Evolutionary conservation across 1,140 invertebrate species (phyloP).

Genomic region (Danaus melanippus): DNA sequence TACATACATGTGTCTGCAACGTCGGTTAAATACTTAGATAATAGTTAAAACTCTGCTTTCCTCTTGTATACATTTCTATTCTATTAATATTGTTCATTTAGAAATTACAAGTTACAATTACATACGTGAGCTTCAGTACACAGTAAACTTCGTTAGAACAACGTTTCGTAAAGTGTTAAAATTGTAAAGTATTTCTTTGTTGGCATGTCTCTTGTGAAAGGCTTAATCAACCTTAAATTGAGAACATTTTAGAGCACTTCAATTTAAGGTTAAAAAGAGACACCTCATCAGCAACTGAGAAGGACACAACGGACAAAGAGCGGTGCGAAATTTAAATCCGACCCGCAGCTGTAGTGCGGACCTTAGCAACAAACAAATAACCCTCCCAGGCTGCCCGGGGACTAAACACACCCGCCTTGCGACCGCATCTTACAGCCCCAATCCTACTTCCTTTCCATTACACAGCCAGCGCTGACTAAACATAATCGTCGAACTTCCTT

Average conservation of each 20-base stretch:
- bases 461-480: slow-evolving; percentile 67
- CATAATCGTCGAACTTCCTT: slow-evolving; percentile 71
- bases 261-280: slow-evolving; percentile 62
- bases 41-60: too few relatives aligned
- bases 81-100: too few relatives aligned
- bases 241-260: slow-evolving; percentile 56
- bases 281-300: slow-evolving; percentile 56
- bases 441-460: slow-evolving; percentile 72
- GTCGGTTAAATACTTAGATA: too few relatives aligned
- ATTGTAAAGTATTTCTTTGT: slow-evolving; percentile 22
- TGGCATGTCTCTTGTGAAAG: slow-evolving; percentile 12
- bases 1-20: too few relatives aligned
- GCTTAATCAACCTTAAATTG: slow-evolving; percentile 19
- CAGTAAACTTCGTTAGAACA: not conserved
- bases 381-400: slow-evolving; percentile 34
- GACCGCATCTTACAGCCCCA: slow-evolving; percentile 70
- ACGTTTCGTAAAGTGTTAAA: slow-evolving; percentile 16
- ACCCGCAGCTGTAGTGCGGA: slow-evolving; percentile 53
- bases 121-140: too few relatives aligned
- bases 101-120: too few relatives aligned
- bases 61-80: too few relatives aligned
- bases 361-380: slow-evolving; percentile 69
- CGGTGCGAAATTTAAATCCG: slow-evolving; percentile 66
- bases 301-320: slow-evolving; percentile 58
- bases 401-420: slow-evolving; percentile 58